Evolutionary conservation across 2,888 invertebrate genomes (phyloP).

Genomic region (Bimastos eiseni): DNA sequence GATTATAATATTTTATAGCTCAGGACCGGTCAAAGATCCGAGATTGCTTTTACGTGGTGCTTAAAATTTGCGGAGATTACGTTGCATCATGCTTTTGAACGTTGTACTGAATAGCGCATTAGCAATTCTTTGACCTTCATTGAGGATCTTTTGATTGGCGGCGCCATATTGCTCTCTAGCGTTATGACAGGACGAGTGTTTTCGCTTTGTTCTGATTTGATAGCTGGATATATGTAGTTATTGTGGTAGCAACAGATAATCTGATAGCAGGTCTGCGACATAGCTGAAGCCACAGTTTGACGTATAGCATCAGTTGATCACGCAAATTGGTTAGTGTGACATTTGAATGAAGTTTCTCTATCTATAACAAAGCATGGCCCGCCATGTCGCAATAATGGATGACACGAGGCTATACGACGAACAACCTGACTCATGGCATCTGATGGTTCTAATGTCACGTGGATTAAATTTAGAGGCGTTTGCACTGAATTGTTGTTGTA

Average conservation of each 20-base stretch:
- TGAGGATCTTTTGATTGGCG: not conserved
- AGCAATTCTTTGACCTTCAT: constrained; percentile 13
- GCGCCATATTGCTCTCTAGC: not conserved
- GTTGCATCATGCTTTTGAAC: not conserved
- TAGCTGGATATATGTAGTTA: not conserved
- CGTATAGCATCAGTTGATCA: not conserved
- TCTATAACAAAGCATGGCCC: not conserved
- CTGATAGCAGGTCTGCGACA: not conserved
- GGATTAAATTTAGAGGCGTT: not conserved
- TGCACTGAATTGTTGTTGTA: not conserved
- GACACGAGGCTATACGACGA: not conserved
- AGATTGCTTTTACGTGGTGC: no score
- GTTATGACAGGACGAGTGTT: constrained; percentile 10
- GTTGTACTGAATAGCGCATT: not conserved
- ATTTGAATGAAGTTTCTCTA: not conserved
- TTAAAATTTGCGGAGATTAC: no score
- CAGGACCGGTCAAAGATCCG: no score
- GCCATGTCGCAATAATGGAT: constrained; percentile 6
- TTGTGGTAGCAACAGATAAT: not conserved
- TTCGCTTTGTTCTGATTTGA: constrained; percentile 6
- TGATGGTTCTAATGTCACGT: not conserved
- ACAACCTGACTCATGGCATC: not conserved
- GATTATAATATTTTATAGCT: no score
- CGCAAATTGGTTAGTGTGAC: not conserved
- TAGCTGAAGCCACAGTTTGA: not conserved